Conservation (phyloP, 2,888 invertebrate species). For the Zygaena filipendulae region DNA sequence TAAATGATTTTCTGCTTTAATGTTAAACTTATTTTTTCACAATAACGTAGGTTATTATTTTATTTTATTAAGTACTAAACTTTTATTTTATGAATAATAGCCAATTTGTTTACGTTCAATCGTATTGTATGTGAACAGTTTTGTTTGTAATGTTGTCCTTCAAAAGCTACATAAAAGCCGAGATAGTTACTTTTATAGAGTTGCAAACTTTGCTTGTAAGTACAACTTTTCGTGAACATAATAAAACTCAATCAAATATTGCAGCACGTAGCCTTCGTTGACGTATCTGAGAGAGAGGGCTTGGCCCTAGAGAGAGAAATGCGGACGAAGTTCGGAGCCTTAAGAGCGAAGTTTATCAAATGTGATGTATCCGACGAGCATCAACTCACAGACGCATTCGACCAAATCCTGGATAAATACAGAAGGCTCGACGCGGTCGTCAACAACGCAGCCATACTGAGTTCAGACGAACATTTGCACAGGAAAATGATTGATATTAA, state of each 20-base stretch:
- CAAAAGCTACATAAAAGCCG: slow-evolving; percentile 5
- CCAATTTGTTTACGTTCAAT: too few relatives aligned
- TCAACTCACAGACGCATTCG: slow-evolving; percentile 38
- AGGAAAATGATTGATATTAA: slow-evolving; percentile 46
- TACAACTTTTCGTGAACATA: too few relatives aligned
- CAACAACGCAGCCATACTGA: slow-evolving; percentile 45
- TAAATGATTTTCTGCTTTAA: too few relatives aligned
- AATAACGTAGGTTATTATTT: too few relatives aligned
- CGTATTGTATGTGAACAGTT: too few relatives aligned
- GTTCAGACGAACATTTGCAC: slow-evolving; percentile 24
- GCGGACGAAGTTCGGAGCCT: slow-evolving; percentile 40
- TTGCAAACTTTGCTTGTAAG: slow-evolving; percentile 5
- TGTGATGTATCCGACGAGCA: slow-evolving; percentile 45
- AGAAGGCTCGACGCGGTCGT: slow-evolving; percentile 43
- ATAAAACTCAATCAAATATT: slow-evolving; percentile 24
- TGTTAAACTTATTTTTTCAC: too few relatives aligned
- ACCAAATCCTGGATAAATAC: slow-evolving; percentile 45
- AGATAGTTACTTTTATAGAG: slow-evolving; percentile 3
- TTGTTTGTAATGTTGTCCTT: neutral
- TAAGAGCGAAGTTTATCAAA: slow-evolving; percentile 54
- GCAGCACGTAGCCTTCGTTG: slow-evolving; percentile 52
- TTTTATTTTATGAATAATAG: too few relatives aligned
- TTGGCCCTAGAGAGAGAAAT: slow-evolving; percentile 38
- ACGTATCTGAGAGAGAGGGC: slow-evolving; percentile 43
- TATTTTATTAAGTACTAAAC: too few relatives aligned